Conservation (phyloP, 2,888 invertebrate genomes). For the Oligia strigilis region DNA sequence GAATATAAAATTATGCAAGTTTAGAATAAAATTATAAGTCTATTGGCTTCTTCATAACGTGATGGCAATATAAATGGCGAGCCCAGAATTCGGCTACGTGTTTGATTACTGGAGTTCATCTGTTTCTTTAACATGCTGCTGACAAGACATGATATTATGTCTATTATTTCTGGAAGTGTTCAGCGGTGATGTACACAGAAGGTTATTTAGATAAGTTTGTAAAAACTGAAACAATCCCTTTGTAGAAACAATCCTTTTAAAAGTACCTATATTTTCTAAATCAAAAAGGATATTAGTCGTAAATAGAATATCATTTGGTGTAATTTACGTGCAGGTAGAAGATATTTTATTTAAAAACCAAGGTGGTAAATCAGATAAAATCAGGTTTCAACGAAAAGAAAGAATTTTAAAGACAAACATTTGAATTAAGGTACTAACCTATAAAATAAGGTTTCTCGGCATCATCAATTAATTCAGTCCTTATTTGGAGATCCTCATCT, state of each 20-base stretch:
- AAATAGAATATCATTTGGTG: neutral
- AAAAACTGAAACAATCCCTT: neutral
- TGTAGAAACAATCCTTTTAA: no score
- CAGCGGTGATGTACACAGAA: neutral
- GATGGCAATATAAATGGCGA: neutral
- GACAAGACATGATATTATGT: neutral
- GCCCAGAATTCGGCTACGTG: neutral
- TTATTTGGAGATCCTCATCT: constrained; percentile 83
- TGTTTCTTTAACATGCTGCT: neutral
- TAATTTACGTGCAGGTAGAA: no score
- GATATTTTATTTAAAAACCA: neutral
- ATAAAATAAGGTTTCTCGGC: constrained; percentile 80
- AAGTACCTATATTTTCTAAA: neutral
- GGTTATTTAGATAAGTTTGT: neutral
- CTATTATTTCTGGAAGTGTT: neutral
- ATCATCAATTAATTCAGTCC: constrained; percentile 77
- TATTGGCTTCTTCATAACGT: neutral
- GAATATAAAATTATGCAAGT: constrained; percentile 14
- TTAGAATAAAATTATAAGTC: neutral
- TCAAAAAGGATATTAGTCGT: neutral
- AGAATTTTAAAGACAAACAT: neutral
- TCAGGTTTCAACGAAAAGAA: neutral
- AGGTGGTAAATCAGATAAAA: neutral
- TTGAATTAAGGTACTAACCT: constrained; percentile 78
- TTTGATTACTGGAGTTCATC: neutral